Evolutionary conservation across 2,797 vertebrate species (phyloP), one percentile per base, ranked within the genome.

Genomic region (Heliangelus exortis): DNA sequence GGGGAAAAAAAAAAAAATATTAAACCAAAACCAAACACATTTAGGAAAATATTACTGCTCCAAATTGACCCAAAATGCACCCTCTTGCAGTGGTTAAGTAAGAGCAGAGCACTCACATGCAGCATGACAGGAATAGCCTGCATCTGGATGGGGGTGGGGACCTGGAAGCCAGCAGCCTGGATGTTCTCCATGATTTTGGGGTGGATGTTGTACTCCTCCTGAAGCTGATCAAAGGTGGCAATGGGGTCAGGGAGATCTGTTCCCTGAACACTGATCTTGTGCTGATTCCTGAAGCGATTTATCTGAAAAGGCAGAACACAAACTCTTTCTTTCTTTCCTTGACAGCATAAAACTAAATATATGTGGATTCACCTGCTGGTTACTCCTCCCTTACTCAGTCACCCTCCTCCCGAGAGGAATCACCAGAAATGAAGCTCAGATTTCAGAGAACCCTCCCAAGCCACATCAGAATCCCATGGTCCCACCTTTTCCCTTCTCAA

Each of bases 81-180:
- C 39, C n/a, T 26, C 43, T 0, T 19, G 9, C 4, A 36, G 22
- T 57, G 39, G 39, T 14, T 41, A 41, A 41, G 4, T 11, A 33
- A 63, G 5, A 57, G 14, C 61, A 74, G 43, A 18, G 47, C 10
- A 97, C 98, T 96, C 81, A 99, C 99, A 3, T 99, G 99, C 96
- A 99, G 98, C 99, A 99, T 99, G 94, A 99, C 97, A 0, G 99
- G 99, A 82, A 99, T 98, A 1, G 99, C 98, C 97, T 99, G 99
- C 99, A 99, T 99, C 98, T 99, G 99, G 88, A 99, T 98, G 0
- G 99, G 98, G 0, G 99, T 99, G 0, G 99, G 99, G 3, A 92
- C 96, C 23, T 84, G 97, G 87, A 99, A 98, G 4, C 99, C 99
- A 9, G 98, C 98, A 2, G 98, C 97, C 36, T 90, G 97, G 72